Conservation (phyloP, 2,797 vertebrate species). For the Synaphobranchus kaupii region DNA sequence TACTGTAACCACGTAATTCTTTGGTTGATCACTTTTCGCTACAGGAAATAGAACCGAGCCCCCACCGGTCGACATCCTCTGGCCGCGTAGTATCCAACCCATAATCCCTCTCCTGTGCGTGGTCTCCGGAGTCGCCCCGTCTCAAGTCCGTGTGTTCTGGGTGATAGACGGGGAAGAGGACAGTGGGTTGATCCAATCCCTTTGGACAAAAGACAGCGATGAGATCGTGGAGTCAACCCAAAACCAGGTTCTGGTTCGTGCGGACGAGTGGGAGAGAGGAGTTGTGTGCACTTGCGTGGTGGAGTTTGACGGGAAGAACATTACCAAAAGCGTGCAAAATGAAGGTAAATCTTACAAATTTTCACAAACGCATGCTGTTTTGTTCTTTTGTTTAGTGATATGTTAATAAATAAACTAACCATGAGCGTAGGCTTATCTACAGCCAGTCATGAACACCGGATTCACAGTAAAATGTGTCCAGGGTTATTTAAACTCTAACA, state of each 20-base stretch:
- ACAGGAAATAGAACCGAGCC: neutral
- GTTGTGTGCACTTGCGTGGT: conserved; percentile 36
- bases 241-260: conserved; percentile 38
- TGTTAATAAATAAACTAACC: no score
- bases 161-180: conserved; percentile 32
- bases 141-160: conserved; percentile 33
- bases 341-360: neutral
- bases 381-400: neutral
- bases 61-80: neutral
- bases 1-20: neutral
- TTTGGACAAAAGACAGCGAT: conserved; percentile 7
- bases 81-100: neutral
- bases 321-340: conserved; percentile 32
- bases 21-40: neutral
- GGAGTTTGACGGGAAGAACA: conserved; percentile 24
- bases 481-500: no score
- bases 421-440: no score
- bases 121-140: conserved; percentile 19
- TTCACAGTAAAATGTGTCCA: no score
- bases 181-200: conserved; percentile 27
- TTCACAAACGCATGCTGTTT: neutral
- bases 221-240: neutral
- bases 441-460: no score
- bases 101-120: conserved; percentile 37
- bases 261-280: conserved; percentile 37